phyloP scores from a whole-genome alignment of 1,140 invertebrate genomes.

The Drosophila sucinea region DNA sequence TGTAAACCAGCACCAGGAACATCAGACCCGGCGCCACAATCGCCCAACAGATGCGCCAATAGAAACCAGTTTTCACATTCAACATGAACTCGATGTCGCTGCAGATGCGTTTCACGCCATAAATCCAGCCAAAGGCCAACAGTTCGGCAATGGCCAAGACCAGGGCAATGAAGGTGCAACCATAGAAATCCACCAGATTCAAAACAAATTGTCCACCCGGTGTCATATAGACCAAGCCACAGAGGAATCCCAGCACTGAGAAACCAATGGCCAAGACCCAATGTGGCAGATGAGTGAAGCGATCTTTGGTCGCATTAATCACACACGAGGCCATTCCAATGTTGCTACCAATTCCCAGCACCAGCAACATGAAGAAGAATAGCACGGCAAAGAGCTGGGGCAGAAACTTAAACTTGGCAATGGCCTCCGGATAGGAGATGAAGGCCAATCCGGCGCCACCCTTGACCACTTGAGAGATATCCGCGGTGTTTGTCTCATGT shows the following conservation, averaged over 20 bases:
- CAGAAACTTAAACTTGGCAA: conserved; percentile 90
- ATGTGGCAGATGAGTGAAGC: conserved; percentile 86
- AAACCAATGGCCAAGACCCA: conserved; percentile 86
- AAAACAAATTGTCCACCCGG: conserved; percentile 94
- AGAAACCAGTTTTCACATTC: conserved; percentile 87
- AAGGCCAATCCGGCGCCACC: conserved; percentile 88
- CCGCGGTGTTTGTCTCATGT: conserved; percentile 85
- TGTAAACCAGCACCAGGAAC: conserved; percentile 88
- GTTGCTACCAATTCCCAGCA: conserved; percentile 90
- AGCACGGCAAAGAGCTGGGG: conserved; percentile 93
- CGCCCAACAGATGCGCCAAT: conserved; percentile 93
- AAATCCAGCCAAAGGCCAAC: conserved; percentile 89
- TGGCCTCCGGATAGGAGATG: conserved; percentile 94
- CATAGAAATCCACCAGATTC: conserved; percentile 93
- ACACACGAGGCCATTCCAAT: conserved; percentile 88
- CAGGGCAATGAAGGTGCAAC: conserved; percentile 91
- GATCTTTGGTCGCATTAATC: conserved; percentile 88
- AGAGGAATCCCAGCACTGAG: conserved; percentile 86
- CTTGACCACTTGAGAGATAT: conserved; percentile 84
- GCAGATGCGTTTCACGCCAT: conserved; percentile 88
- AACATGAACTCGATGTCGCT: conserved; percentile 90
- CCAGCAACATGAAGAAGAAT: conserved; percentile 95
- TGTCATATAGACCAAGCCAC: conserved; percentile 90
- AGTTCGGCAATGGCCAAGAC: conserved; percentile 90
- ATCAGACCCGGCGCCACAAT: conserved; percentile 90